Evolutionary conservation across 2,888 invertebrate species (phyloP).

Genomic region (Pocota personata): DNA sequence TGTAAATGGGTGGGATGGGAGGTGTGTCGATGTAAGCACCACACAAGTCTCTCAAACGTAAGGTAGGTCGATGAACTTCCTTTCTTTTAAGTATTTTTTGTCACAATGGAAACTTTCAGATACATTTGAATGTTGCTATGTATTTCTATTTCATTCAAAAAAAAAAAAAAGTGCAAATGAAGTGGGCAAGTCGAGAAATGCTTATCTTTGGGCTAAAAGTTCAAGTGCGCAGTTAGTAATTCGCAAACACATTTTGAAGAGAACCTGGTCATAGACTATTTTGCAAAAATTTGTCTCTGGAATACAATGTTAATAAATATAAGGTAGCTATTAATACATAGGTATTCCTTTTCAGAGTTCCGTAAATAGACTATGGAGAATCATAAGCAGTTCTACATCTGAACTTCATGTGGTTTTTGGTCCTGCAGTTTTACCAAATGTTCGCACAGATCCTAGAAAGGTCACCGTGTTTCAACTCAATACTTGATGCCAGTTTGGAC

Average conservation of each 20-base stretch:
- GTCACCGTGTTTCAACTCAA: too few species aligned
- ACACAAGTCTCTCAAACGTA: constrained; percentile 15
- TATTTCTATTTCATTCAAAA: not conserved
- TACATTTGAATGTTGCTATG: not conserved
- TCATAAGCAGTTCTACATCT: too few species aligned
- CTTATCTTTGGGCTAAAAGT: not conserved
- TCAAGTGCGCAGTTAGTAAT: constrained; percentile 15
- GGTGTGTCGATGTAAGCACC: not conserved
- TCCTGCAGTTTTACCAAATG: too few species aligned
- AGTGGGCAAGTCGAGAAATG: not conserved
- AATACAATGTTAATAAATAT: too few species aligned
- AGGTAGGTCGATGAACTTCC: constrained; percentile 45
- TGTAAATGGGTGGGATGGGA: constrained; percentile 5
- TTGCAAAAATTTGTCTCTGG: too few species aligned
- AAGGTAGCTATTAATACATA: too few species aligned
- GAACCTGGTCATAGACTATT: too few species aligned
- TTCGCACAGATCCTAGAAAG: too few species aligned
- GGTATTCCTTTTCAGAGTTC: too few species aligned
- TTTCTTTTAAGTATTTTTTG: not conserved
- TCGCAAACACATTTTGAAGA: constrained; percentile 12
- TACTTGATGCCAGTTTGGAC: too few species aligned
- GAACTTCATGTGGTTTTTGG: too few species aligned
- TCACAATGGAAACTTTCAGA: not conserved
- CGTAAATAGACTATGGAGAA: too few species aligned
- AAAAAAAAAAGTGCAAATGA: not conserved